phyloP scores from a whole-genome alignment of 1,140 invertebrate species.

The Hycleus phaleratus region DNA sequence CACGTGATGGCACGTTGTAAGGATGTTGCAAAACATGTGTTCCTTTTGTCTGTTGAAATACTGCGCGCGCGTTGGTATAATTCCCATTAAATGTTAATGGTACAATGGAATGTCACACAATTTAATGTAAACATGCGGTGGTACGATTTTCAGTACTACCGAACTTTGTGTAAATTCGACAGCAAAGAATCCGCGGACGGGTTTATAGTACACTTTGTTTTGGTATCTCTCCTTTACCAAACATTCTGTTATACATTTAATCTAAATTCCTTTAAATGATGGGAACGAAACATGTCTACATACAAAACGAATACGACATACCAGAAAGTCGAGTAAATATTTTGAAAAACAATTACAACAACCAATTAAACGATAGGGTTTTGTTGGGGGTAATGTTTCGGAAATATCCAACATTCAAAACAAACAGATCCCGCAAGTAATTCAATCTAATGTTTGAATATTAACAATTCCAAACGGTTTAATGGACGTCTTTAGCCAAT shows the following conservation, averaged over 20 bases:
- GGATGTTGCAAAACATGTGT: conserved; percentile 31
- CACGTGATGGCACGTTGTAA: too few species aligned
- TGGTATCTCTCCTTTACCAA: conserved; percentile 7
- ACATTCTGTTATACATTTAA: conserved; percentile 21
- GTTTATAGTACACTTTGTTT: conserved; percentile 11
- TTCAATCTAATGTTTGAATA: not conserved
- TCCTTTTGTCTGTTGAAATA: conserved; percentile 36
- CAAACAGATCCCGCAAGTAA: not conserved
- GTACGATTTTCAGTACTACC: conserved; percentile 26
- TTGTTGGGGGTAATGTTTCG: conserved; percentile 3
- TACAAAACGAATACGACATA: too few species aligned
- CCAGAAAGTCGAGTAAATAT: too few species aligned
- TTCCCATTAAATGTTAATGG: conserved; percentile 41
- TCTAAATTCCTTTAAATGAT: conserved; percentile 31
- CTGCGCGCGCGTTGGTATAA: conserved; percentile 29
- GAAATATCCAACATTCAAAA: conserved; percentile 1
- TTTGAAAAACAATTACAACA: too few species aligned
- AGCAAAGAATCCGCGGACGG: conserved; percentile 25
- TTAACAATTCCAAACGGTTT: too few species aligned
- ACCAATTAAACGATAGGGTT: not conserved
- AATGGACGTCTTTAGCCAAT: too few species aligned
- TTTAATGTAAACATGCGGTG: conserved; percentile 33
- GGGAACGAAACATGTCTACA: not conserved
- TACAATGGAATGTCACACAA: conserved; percentile 36
- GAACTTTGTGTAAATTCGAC: conserved; percentile 35